These are phyloP conservation scores for Hecatera dysodea DNA, from an alignment of 2,888 invertebrate genomes.

Conservation along the genomic window DNA sequence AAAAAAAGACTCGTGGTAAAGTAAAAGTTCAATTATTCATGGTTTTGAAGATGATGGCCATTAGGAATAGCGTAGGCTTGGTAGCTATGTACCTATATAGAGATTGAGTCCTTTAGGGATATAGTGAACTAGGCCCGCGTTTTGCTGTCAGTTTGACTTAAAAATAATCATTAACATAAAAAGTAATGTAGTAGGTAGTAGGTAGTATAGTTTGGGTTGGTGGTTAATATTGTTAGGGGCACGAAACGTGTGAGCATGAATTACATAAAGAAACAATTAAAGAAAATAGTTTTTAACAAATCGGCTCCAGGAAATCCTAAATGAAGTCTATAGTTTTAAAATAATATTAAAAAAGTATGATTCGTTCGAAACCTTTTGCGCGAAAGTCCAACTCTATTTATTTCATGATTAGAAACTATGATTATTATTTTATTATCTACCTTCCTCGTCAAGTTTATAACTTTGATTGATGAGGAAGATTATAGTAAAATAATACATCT, in stretches of 20 bases:
- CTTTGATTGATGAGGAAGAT: neutral
- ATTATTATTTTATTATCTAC: neutral
- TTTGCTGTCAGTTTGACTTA: too few species aligned
- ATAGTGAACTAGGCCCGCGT: too few species aligned
- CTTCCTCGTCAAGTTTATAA: neutral
- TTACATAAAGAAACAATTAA: too few species aligned
- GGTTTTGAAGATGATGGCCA: neutral
- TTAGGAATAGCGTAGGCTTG: neutral
- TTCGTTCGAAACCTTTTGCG: neutral
- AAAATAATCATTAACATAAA: too few species aligned
- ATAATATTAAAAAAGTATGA: neutral
- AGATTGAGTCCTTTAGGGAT: neutral
- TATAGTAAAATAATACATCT: neutral
- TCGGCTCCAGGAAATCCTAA: too few species aligned
- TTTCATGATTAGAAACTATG: neutral
- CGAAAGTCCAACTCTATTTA: neutral
- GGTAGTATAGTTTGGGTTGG: too few species aligned
- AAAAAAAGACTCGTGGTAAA: constrained; percentile 2
- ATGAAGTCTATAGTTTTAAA: too few species aligned
- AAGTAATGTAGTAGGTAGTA: too few species aligned
- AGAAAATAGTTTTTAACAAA: too few species aligned
- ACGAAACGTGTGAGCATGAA: too few species aligned
- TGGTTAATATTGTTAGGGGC: too few species aligned
- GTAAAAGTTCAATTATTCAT: neutral
- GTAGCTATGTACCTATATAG: neutral